Percentiles rank a stretch among this genome's conserved stretches.
These are phyloP conservation scores for Abrostola tripartita DNA, from an alignment of 2,888 invertebrate genomes.

Conservation along the genomic window DNA sequence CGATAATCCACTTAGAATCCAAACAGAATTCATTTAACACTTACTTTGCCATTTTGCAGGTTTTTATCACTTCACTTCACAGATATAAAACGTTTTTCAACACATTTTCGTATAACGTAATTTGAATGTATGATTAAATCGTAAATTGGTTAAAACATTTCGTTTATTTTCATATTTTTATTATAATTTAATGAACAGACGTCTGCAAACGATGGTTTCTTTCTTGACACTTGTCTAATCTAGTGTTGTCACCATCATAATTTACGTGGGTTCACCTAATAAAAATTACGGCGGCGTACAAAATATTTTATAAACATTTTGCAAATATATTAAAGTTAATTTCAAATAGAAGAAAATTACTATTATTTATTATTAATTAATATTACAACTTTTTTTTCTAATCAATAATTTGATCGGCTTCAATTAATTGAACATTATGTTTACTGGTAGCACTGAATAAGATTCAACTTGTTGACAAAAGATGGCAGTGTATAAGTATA, in stretches of 20 bases:
- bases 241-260: constrained; percentile 18
- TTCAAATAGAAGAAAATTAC: too few species aligned
- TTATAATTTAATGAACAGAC: constrained; percentile 25
- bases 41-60: constrained; percentile 82
- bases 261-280: neutral
- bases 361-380: too few species aligned
- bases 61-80: constrained; percentile 45
- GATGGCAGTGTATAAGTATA: constrained; percentile 1
- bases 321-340: too few species aligned
- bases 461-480: neutral
- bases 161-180: constrained; percentile 49
- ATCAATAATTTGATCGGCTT: too few species aligned
- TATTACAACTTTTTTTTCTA: too few species aligned
- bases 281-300: too few species aligned
- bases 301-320: too few species aligned
- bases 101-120: constrained; percentile 59
- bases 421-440: too few species aligned
- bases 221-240: constrained; percentile 42
- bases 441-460: too few species aligned
- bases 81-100: constrained; percentile 52
- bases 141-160: constrained; percentile 25
- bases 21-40: constrained; percentile 60
- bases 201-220: constrained; percentile 33
- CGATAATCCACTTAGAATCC: constrained; percentile 58
- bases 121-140: constrained; percentile 15